phyloP scores from a whole-genome alignment of 2,113 vertebrate genomes.

The Dipodomys ordii region DNA sequence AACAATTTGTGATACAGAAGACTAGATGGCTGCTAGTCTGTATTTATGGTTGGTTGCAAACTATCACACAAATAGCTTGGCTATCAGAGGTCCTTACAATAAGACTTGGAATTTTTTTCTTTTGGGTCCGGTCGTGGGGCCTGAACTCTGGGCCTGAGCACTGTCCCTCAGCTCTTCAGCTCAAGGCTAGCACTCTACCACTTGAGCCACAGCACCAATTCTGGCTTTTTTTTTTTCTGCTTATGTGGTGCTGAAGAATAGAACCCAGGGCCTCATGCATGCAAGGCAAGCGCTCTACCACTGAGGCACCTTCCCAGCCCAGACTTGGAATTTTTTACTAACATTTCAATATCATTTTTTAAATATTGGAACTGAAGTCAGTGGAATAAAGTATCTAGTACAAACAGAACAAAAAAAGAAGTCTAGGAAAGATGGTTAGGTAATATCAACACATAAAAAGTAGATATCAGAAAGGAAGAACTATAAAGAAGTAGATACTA shows the following conservation, averaged over 20 bases:
- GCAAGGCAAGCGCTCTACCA: no score
- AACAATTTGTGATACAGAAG: conserved; percentile 17
- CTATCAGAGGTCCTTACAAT: neutral
- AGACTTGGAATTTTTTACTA: neutral
- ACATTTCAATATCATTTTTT: neutral
- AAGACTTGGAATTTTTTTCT: neutral
- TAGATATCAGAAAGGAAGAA: neutral
- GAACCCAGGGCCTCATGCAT: no score
- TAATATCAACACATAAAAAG: neutral
- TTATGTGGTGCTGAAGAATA: no score
- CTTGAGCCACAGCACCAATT: no score
- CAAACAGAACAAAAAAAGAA: conserved; percentile 40
- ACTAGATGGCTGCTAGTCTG: neutral
- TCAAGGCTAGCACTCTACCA: no score
- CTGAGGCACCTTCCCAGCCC: no score
- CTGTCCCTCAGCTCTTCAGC: no score
- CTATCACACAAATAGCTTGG: no score
- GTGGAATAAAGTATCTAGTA: neutral
- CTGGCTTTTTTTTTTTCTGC: no score
- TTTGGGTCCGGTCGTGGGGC: no score
- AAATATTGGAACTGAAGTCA: neutral
- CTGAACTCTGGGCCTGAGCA: no score
- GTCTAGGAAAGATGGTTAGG: neutral
- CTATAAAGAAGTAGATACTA: neutral
- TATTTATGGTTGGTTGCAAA: conserved; percentile 27